Conservation (phyloP, 2,888 invertebrate species). For the Aleiodes leptofemur region DNA sequence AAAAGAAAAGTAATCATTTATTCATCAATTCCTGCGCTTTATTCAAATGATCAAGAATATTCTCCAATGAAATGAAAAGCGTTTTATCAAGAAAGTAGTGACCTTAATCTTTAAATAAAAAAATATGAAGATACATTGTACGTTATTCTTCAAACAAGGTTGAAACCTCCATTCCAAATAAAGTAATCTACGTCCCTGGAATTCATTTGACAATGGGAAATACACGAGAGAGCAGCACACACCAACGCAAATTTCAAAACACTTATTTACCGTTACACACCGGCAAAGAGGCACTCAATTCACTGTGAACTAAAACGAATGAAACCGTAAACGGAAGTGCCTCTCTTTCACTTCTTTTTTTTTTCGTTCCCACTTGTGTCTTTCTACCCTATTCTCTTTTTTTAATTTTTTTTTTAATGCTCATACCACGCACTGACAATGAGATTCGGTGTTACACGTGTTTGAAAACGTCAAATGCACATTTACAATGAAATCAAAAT, state of each 20-base stretch:
- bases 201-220: slow-evolving; percentile 19
- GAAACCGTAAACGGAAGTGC: slow-evolving; percentile 38
- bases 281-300: slow-evolving; percentile 13
- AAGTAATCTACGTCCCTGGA: slow-evolving; percentile 4
- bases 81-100: slow-evolving; percentile 3
- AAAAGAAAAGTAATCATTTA: not conserved
- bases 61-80: slow-evolving; percentile 1
- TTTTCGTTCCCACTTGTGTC: not conserved
- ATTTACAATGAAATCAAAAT: slow-evolving; percentile 23
- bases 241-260: slow-evolving; percentile 18
- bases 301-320: slow-evolving; percentile 11
- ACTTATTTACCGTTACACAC: slow-evolving; percentile 33
- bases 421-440: slow-evolving; percentile 21
- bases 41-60: not conserved
- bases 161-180: slow-evolving; percentile 18
- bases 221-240: not conserved
- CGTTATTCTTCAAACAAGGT: not conserved
- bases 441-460: slow-evolving; percentile 14
- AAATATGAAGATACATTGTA: no score
- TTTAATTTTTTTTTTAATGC: not conserved
- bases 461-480: slow-evolving; percentile 17
- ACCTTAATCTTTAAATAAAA: slow-evolving; percentile 8
- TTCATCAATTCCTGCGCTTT: not conserved
- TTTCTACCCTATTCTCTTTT: not conserved
- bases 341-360: not conserved